Base-by-base conservation (phyloP, 2,888 invertebrate species). In the Trissolcus brochymenae region DNA sequence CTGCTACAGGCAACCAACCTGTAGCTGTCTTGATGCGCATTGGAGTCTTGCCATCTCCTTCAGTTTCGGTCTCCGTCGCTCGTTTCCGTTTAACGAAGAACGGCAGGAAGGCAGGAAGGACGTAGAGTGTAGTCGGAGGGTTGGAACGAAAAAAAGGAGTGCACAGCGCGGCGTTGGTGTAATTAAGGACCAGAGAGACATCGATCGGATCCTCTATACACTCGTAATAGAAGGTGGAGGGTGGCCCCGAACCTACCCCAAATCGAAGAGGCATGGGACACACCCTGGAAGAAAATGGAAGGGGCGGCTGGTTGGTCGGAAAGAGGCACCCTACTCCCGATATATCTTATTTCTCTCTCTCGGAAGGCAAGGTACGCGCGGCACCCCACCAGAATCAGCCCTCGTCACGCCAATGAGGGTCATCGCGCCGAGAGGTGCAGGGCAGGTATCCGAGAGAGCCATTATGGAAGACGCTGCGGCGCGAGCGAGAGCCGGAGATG, bases 231-330 rank as follows among this genome's bases (percentile, higher is more conserved):
- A 62, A 57, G 77, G 66, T 70, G 73, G 71, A 55, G 72, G 79
- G 67, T 75, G 78, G 62, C 1, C 81, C 83, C 84, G 84, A 86
- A 86, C 82, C 84, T 84, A 84, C 83, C 86, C 84, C 82, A 87
- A 87, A 87, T 86, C 84, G 86, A 84, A 85, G 82, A 83, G 84
- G 83, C 81, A 84, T 81, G 82, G 81, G 87, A 87, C 86, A 87
- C 87, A 87, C 87, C 87, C 87, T 83, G 82, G 79, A 81, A 83
- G 84, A 81, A 82, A 84, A 84, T 81, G 83, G 83, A 77, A 83
- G 82, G 82, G 78, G 81, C 56, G 79, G 80, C 60, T 73, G 81
- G 80, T 75, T 79, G 80, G 73, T 75, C 76, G 79, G 75, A 76
- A 79, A 73, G 72, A 71, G 79, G 76, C 67, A 71, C 76, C 79